These are phyloP conservation scores for Cepaea nemoralis DNA, from an alignment of 1,140 invertebrate genomes.

Conservation along the genomic window DNA sequence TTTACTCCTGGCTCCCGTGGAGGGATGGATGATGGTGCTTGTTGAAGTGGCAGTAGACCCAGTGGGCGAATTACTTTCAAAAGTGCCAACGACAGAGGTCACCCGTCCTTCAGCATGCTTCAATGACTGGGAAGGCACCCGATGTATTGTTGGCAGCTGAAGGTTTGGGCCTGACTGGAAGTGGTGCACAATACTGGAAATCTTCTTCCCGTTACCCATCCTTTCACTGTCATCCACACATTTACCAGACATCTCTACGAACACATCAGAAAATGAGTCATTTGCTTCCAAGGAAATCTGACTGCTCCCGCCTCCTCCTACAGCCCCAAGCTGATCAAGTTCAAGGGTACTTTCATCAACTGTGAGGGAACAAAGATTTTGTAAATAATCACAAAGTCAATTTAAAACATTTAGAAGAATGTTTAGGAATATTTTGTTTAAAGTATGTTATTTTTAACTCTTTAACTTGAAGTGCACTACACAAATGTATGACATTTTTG, in stretches of 20 bases:
- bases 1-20: slow-evolving; percentile 36
- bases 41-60: background rate
- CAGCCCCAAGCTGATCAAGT: slow-evolving; percentile 39
- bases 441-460: too few relatives aligned
- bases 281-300: slow-evolving; percentile 11
- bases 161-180: slow-evolving; percentile 33
- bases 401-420: too few relatives aligned
- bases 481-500: too few relatives aligned
- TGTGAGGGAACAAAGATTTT: too few relatives aligned
- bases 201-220: slow-evolving; percentile 8
- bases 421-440: too few relatives aligned
- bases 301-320: slow-evolving; percentile 40
- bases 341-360: slow-evolving; percentile 49
- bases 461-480: too few relatives aligned
- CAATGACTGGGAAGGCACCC: slow-evolving; percentile 35
- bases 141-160: slow-evolving; percentile 30
- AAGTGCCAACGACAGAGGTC: background rate
- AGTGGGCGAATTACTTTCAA: slow-evolving; percentile 13
- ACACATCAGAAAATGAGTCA: slow-evolving; percentile 18
- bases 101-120: slow-evolving; percentile 41
- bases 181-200: slow-evolving; percentile 17
- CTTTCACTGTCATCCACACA: slow-evolving; percentile 5
- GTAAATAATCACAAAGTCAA: too few relatives aligned
- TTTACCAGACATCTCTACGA: background rate
- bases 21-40: slow-evolving; percentile 6